phyloP scores from a whole-genome alignment of 2,888 invertebrate species.

The Eupithecia inturbata region DNA sequence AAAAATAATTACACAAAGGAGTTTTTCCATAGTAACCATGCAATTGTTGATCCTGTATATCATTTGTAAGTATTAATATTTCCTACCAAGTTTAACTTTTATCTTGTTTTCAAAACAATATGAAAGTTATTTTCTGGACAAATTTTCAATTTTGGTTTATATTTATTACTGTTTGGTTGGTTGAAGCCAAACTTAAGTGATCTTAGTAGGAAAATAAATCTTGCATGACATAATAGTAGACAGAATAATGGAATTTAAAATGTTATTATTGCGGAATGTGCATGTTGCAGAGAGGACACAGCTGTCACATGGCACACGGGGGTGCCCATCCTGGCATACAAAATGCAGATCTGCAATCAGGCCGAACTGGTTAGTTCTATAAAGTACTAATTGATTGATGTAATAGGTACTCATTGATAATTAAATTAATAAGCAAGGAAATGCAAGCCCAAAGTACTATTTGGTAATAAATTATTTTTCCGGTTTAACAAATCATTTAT shows the following conservation, averaged over 20 bases:
- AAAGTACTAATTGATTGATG: background rate
- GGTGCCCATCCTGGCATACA: constrained; percentile 48
- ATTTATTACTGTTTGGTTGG: too few relatives aligned
- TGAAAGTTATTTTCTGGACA: background rate
- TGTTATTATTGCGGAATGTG: background rate
- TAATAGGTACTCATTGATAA: background rate
- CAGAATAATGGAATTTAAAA: background rate
- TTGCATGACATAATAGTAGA: background rate
- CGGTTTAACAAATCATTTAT: background rate
- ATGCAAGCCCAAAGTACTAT: background rate
- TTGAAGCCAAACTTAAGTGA: too few relatives aligned
- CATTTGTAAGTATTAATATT: constrained; percentile 55
- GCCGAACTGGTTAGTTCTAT: background rate
- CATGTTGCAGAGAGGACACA: constrained; percentile 53
- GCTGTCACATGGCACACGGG: constrained; percentile 52
- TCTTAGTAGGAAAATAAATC: background rate
- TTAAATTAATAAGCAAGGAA: background rate
- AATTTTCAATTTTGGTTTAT: too few relatives aligned
- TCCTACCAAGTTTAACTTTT: background rate
- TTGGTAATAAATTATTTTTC: background rate
- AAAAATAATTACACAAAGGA: constrained; percentile 48
- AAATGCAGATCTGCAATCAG: constrained; percentile 18
- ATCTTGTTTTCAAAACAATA: background rate
- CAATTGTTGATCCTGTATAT: constrained; percentile 30
- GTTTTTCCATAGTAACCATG: constrained; percentile 38